A percentile compares a stretch with the other conserved stretches of the same genome.
These are phyloP conservation scores for Cryptoprocta ferox DNA, from an alignment of 2,797 vertebrate genomes.

Conservation along the genomic window DNA sequence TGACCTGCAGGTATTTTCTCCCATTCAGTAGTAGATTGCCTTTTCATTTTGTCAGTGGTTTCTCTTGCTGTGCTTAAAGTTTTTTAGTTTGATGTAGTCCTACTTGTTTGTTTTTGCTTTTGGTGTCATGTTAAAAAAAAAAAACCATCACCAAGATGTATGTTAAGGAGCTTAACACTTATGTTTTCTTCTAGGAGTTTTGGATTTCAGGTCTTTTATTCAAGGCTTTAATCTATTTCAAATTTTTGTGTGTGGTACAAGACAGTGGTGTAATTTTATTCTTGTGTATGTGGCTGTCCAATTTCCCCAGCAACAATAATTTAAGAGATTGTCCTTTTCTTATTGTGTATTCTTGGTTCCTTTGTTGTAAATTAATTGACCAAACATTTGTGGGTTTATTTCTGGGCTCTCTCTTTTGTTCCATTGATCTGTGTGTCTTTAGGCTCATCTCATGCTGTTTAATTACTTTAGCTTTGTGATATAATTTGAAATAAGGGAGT, in stretches of 20 bases:
- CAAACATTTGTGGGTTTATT: background rate
- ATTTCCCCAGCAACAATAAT: background rate
- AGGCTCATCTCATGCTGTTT: background rate
- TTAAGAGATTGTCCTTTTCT: background rate
- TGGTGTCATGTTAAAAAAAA: background rate
- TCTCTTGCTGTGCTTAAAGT: background rate
- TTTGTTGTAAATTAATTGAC: background rate
- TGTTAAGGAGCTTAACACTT: background rate
- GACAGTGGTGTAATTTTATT: background rate
- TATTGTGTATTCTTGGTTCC: background rate
- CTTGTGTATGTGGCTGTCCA: background rate
- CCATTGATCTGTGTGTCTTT: background rate
- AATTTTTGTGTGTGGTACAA: background rate
- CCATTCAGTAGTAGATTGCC: background rate
- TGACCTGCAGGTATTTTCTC: background rate
- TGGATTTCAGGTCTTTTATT: background rate
- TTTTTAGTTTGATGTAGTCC: background rate
- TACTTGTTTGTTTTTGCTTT: background rate
- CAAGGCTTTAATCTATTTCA: background rate
- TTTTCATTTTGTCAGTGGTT: background rate
- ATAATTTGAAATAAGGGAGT: background rate
- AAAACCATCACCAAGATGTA: background rate
- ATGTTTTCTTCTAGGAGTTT: background rate
- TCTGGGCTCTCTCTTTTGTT: background rate
- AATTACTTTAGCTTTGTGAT: background rate